A percentile compares a stretch with the other conserved stretches of the same genome.
These are phyloP conservation scores for Gadus macrocephalus DNA, from an alignment of 2,113 vertebrate species.

Conservation along the genomic window DNA sequence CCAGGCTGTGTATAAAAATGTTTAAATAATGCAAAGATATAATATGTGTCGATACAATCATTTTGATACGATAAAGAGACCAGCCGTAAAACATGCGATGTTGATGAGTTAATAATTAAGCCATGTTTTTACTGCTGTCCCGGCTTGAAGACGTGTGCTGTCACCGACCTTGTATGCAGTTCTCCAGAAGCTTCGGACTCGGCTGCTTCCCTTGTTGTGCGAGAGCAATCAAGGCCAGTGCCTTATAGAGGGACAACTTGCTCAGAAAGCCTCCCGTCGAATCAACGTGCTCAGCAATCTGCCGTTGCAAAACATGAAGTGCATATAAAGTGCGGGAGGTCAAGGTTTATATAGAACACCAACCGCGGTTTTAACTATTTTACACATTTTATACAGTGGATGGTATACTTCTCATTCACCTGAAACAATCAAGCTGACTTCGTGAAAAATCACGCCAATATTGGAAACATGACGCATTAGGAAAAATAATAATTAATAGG, in stretches of 20 bases:
- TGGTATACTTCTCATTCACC: too few species aligned
- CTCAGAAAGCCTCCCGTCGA: conserved; percentile 65
- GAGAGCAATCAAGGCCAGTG: conserved; percentile 69
- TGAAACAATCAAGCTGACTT: too few species aligned
- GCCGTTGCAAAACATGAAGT: conserved; percentile 34
- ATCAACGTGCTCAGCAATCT: conserved; percentile 72
- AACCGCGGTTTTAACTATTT: too few species aligned
- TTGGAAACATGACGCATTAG: too few species aligned
- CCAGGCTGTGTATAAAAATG: too few species aligned
- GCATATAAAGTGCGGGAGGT: background rate
- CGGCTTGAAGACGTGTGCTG: background rate
- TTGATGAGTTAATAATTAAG: conserved; percentile 44
- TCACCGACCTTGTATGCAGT: conserved; percentile 70
- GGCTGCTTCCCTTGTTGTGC: conserved; percentile 78
- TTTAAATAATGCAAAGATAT: conserved; percentile 9
- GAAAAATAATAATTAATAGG: too few species aligned
- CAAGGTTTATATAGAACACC: too few species aligned
- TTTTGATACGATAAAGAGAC: too few species aligned
- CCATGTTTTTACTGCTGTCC: conserved; percentile 28
- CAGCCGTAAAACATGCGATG: background rate
- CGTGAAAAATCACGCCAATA: too few species aligned
- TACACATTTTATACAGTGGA: too few species aligned
- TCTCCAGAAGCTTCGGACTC: conserved; percentile 71
- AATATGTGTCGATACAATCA: too few species aligned
- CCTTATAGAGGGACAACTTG: conserved; percentile 72